Evolutionary conservation across 2,888 invertebrate species (phyloP).

Genomic region (Embidobia sp.): DNA sequence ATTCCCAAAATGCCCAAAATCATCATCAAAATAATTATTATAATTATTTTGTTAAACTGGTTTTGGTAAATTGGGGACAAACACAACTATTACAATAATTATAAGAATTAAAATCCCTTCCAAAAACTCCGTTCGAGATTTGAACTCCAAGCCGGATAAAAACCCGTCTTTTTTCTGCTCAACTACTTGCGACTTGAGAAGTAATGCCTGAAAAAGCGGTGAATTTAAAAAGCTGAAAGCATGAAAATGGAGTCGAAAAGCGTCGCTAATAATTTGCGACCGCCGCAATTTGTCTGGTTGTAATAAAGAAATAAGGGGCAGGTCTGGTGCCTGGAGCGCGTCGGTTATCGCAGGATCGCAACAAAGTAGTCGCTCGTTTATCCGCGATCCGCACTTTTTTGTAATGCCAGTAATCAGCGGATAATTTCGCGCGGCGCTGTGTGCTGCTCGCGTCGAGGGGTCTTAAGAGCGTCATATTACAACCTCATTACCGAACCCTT

Average conservation of each 20-base stretch:
- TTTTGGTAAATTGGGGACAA: too few relatives aligned
- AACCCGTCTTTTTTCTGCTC: too few relatives aligned
- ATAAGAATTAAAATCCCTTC: too few relatives aligned
- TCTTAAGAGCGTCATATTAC: conserved; percentile 65
- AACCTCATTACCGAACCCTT: conserved; percentile 66
- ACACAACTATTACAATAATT: too few relatives aligned
- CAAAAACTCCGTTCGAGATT: too few relatives aligned
- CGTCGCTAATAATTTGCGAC: conserved; percentile 3
- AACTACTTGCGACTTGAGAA: too few relatives aligned
- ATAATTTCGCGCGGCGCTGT: conserved; percentile 50
- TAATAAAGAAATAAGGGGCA: conserved; percentile 48
- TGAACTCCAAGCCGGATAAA: too few relatives aligned
- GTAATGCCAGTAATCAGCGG: conserved; percentile 61
- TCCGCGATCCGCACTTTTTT: conserved; percentile 44
- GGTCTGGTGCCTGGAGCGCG: conserved; percentile 5
- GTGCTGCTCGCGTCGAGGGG: conserved; percentile 55
- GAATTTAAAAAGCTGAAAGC: too few relatives aligned
- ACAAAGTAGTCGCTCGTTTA: conserved; percentile 50
- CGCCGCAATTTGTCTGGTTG: background rate
- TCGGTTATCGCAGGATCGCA: conserved; percentile 38
- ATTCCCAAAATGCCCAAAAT: too few relatives aligned
- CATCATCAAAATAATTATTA: too few relatives aligned
- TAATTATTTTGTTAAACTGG: too few relatives aligned
- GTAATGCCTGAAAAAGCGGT: background rate
- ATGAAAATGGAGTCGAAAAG: background rate